Conservation (phyloP, 1,140 invertebrate genomes). For the Macrocentrus cingulum region DNA sequence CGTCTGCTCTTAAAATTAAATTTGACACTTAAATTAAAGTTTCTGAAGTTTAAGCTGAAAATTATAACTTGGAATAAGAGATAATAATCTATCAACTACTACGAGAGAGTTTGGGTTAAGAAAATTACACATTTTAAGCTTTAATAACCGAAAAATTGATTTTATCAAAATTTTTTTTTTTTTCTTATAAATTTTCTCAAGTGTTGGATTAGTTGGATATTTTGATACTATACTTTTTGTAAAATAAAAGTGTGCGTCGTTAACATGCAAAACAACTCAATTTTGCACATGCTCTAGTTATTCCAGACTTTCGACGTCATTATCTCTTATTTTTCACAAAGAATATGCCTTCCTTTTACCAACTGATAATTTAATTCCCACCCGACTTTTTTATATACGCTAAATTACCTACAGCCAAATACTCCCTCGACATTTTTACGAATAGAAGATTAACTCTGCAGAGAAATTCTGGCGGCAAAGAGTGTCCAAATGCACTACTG, state of each 20-base stretch:
- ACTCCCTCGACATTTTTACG: neutral
- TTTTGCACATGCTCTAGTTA: neutral
- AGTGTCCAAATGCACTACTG: neutral
- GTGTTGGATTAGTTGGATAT: too few relatives aligned
- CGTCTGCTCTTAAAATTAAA: too few relatives aligned
- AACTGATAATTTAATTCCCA: neutral
- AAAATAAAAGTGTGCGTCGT: neutral
- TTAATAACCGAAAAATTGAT: too few relatives aligned
- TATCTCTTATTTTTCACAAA: neutral
- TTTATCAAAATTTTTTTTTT: too few relatives aligned
- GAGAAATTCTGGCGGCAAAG: neutral
- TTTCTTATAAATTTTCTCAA: too few relatives aligned
- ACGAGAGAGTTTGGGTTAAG: too few relatives aligned
- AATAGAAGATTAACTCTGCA: neutral
- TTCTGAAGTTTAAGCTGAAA: too few relatives aligned
- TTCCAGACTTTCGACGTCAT: slow-evolving; percentile 6
- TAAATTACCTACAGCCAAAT: too few relatives aligned
- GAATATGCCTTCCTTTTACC: neutral
- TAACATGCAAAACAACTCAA: neutral
- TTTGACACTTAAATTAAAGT: too few relatives aligned
- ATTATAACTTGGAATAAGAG: too few relatives aligned
- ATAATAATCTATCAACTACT: too few relatives aligned
- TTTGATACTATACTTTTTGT: neutral
- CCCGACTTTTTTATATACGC: neutral
- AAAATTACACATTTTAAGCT: too few relatives aligned